Evolutionary conservation across 30 jellyfish, hydroid and myxozoan genomes (phyloP).

Genomic region (Sanderia malayensis): DNA sequence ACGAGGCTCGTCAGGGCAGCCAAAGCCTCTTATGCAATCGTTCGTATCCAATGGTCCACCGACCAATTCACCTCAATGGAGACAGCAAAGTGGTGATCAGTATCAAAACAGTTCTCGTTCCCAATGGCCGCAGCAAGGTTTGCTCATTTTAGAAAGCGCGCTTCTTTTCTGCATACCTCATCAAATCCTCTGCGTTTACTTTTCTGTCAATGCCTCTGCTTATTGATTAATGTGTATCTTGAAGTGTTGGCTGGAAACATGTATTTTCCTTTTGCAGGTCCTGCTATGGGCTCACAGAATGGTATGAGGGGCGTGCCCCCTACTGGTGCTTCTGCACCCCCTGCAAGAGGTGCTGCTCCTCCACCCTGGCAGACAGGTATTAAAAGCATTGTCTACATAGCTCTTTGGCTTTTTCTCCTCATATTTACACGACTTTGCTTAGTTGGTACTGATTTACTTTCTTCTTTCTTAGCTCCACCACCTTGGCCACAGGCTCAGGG

Average conservation of each 20-base stretch:
- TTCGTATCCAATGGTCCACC: slow-evolving; percentile 12
- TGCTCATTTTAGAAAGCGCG: no score
- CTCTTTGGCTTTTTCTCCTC: neutral
- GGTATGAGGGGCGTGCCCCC: neutral
- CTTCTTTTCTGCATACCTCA: no score
- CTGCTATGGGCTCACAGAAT: neutral
- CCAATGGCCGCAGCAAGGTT: slow-evolving; percentile 1
- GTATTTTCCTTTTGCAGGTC: no score
- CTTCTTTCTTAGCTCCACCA: slow-evolving; percentile 10
- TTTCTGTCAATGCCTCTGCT: no score
- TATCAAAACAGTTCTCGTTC: neutral
- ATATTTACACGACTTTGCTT: no score
- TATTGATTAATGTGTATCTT: no score
- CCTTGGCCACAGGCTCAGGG: slow-evolving; percentile 33
- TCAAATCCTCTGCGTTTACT: no score
- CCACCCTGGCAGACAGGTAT: slow-evolving; percentile 31
- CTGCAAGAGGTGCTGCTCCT: slow-evolving; percentile 4
- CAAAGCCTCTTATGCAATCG: slow-evolving; percentile 4
- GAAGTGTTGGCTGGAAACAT: no score
- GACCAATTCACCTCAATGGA: slow-evolving; percentile 4
- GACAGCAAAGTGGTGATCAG: neutral
- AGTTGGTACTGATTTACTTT: no score
- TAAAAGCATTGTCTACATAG: neutral
- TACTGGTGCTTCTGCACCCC: slow-evolving; percentile 1
- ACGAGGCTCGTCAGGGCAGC: neutral